Evolutionary conservation across 1,140 invertebrate genomes (phyloP).

Genomic region (Caenorhabditis tropicalis): DNA sequence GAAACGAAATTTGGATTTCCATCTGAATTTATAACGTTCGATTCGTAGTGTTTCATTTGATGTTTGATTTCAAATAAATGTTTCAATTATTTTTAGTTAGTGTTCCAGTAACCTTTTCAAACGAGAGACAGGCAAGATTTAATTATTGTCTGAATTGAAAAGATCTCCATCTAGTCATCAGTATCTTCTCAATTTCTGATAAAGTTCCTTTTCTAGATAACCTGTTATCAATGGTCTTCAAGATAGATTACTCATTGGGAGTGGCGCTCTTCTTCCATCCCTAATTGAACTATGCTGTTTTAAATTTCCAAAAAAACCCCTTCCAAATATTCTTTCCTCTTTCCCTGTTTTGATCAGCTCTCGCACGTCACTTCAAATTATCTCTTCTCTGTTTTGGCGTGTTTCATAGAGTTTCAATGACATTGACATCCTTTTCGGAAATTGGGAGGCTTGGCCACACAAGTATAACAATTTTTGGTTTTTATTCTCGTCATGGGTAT

Average conservation of each 20-base stretch:
- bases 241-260: not conserved
- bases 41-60: not conserved
- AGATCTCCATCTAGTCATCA: too few relatives aligned
- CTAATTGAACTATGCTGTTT: constrained; percentile 9
- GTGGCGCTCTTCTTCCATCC: not conserved
- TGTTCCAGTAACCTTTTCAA: not conserved
- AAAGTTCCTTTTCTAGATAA: too few relatives aligned
- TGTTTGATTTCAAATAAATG: constrained; percentile 8
- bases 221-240: not conserved
- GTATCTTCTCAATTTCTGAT: too few relatives aligned
- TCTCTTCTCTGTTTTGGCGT: not conserved
- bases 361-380: constrained; percentile 29
- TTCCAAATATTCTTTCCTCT: not conserved
- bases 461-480: not conserved
- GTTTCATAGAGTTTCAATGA: constrained; percentile 19
- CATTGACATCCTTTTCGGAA: constrained; percentile 8
- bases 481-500: not conserved
- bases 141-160: not conserved
- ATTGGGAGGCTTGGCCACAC: not conserved
- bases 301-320: not conserved
- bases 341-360: constrained; percentile 29
- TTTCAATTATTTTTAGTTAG: not conserved
- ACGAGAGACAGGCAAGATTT: not conserved
- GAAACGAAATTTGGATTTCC: not conserved
- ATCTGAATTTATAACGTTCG: not conserved